Evolutionary conservation across 2,113 vertebrate species (phyloP), one percentile per base, ranked within the genome.

Genomic region (Melanotaenia duboulayi): DNA sequence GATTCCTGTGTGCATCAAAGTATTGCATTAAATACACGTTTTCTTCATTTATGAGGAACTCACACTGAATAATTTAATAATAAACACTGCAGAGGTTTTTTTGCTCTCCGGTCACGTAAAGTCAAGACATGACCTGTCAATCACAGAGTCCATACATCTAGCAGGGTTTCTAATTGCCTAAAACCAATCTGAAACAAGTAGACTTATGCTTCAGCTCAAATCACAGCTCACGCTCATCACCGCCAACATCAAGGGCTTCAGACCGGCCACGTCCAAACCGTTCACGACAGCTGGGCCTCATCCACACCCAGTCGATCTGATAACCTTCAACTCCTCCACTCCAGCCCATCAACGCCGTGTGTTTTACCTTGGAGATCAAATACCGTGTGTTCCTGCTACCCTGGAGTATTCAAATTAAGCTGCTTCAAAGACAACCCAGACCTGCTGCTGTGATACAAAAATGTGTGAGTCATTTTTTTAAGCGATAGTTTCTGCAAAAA

Each of bases 281-380:
- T 24, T 55, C 0, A 61, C 63, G 90, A 90, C 90, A 86, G 82
- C 74, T 44, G 35, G 20, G 73, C 82, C 77, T 77, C 78, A 58
- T 71, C 74, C 66, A n/a, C 77, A 12, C 74, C 82, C 82, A 83
- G 87, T 89, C 58, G 3, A 65, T 82, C 83, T 54, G 82, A 91
- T 89, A 84, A 89, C 80, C 90, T 84, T 91, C 88, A 91, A 69
- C 76, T 81, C 59, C 42, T 72, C 65, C 85, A 22, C 71, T 48
- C 22, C 83, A 24, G 69, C 83, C 77, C 74, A 76, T 79, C 82
- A 69, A 65, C 60, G 23, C 71, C 0, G 13, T 75, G 13, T 42
- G 54, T 68, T 87, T 85, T 78, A 90, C 85, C 89, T 89, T 74
- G 52, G 78, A 86, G 76, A 88, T 91, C 88, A 91, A 91, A 91